A percentile compares a stretch with the other conserved stretches of the same genome.
These are phyloP conservation scores for Cottoperca gobio DNA, from an alignment of 2,797 vertebrate species.

Conservation along the genomic window DNA sequence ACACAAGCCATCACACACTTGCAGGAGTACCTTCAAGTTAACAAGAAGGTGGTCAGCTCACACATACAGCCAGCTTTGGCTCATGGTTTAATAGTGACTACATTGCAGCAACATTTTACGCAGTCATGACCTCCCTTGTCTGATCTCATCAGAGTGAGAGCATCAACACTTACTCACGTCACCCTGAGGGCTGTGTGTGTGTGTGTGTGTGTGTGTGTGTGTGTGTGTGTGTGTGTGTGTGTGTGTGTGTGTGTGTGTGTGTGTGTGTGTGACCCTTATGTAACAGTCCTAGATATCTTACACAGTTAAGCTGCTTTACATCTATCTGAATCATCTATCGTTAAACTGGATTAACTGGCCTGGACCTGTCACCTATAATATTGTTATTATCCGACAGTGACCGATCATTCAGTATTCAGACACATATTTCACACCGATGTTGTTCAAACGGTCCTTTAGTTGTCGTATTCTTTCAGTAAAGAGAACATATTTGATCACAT, in stretches of 20 bases:
- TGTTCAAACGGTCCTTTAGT: neutral
- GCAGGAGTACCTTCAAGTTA: slow-evolving; percentile 3
- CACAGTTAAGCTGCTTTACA: slow-evolving; percentile 35
- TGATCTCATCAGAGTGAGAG: slow-evolving; percentile 55
- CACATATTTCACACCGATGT: no score
- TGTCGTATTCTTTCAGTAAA: neutral
- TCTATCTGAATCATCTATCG: slow-evolving; percentile 10
- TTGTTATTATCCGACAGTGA: slow-evolving; percentile 4
- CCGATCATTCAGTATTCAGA: neutral
- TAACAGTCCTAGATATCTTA: slow-evolving; percentile 42
- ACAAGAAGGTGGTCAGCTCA: slow-evolving; percentile 1
- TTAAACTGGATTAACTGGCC: slow-evolving; percentile 20
- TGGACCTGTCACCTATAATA: slow-evolving; percentile 25
- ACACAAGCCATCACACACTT: neutral
- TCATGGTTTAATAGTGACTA: neutral
- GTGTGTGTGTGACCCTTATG: slow-evolving; percentile 41
- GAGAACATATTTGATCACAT: neutral
- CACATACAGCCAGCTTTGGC: neutral
- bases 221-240: neutral
- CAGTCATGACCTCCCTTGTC: slow-evolving; percentile 63
- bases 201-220: slow-evolving; percentile 3
- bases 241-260: slow-evolving; percentile 16
- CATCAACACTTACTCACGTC: slow-evolving; percentile 50
- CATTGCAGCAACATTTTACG: slow-evolving; percentile 35
- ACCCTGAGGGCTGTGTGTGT: slow-evolving; percentile 28